A percentile compares a stretch with the other conserved stretches of the same genome.
These are phyloP conservation scores for Erythrocercus mccallii DNA, from an alignment of 2,113 vertebrate genomes.

Conservation along the genomic window DNA sequence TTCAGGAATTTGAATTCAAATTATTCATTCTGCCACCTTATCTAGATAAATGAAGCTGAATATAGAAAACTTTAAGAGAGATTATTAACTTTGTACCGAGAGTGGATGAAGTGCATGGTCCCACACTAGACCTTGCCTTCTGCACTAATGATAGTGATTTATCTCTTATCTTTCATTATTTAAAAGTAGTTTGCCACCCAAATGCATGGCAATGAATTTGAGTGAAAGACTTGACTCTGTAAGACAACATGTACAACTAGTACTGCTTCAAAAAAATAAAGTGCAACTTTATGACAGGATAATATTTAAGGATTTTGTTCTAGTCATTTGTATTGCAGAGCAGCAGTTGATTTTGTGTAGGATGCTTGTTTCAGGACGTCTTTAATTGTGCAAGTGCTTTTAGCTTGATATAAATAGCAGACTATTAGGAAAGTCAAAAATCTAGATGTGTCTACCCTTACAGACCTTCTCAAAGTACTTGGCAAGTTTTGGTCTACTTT, in stretches of 20 bases:
- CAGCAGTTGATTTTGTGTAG: neutral
- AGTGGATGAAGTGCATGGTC: neutral
- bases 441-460: neutral
- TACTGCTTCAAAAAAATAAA: neutral
- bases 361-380: neutral
- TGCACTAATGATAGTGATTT: neutral
- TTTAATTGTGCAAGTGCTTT: neutral
- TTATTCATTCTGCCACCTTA: neutral
- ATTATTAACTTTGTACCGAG: neutral
- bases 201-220: neutral
- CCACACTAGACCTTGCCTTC: neutral
- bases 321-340: neutral
- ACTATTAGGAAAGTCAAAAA: neutral
- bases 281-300: neutral
- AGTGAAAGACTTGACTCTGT: neutral
- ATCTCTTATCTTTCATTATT: neutral
- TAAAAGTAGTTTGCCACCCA: neutral
- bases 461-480: neutral
- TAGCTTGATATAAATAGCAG: neutral
- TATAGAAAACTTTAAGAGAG: neutral
- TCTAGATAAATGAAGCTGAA: neutral
- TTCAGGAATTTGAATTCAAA: neutral
- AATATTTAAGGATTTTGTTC: neutral
- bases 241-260: neutral
- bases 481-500: neutral